Base-by-base conservation (phyloP, 1,140 invertebrate genomes). In the Gryllus bimaculatus region DNA sequence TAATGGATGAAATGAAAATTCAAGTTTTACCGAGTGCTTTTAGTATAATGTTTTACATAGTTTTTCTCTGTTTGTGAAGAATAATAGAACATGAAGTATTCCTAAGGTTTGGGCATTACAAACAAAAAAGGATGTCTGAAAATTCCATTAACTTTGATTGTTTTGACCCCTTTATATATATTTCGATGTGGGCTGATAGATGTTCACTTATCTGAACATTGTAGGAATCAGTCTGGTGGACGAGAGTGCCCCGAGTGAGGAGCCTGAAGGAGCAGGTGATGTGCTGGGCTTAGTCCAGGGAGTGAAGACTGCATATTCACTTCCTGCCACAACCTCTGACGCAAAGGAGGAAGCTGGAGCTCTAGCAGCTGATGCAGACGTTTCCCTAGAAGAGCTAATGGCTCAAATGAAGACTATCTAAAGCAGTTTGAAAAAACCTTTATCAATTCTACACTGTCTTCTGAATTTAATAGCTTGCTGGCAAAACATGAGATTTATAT, bases 381-480 rank as follows among this genome's bases (percentile, higher is more conserved):
- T 88, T 74, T 93, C 89, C 82, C 87, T 97, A 79, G 95, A 97
- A 80, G 95, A 97, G 78, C 88, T 98, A 78, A 96, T 96, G 94
- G 91, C 91, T 73, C 90, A 95, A 87, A 94, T 97, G 93, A 96
- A 96, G 88, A 89, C 90, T 20, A 91, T 96, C 76, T 89, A 83
- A 88, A 79, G 18, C 20, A 47, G 8, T 13, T 39, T 1, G n/a
- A n/a, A n/a, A 39, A 39, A 39, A 39, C 1, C 26, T 39, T 39
- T 39, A 5, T 2, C 26, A 39, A 5, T 39, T 39, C 5, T 39
- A 39, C 26, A 39, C 26, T 39, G 26, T 39, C 26, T 39, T 39
- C 26, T 39, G 5, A 39, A 39, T 39, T 39, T 5, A 39, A 39
- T 39, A 39, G 1, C 26, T 39, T 39, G 26, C 26, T 39, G 26